Evolutionary conservation across 2,113 vertebrate genomes (phyloP), one percentile per base, ranked within the genome.

Genomic region (Corythornis madagascariensis): DNA sequence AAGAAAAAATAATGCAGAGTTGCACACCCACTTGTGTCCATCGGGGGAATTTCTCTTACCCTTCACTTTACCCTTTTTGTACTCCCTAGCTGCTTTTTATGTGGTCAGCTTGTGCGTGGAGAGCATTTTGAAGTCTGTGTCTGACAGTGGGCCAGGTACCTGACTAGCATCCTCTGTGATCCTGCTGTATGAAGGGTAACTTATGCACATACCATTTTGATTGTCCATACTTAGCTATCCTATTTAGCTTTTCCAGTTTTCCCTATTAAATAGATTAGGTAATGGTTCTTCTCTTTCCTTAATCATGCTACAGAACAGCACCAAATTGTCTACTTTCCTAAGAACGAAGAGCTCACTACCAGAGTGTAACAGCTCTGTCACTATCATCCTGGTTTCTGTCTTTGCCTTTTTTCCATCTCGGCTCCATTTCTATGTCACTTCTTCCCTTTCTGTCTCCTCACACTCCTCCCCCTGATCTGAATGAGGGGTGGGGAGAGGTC

Each of bases 381-480:
- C 47, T 72, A 24, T 77, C 82, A 85, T 55, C 87, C 59, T 83
- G 60, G 61, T 82, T 82, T 43, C 17, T 28, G 7, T 69, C 84
- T 80, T 69, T 42, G 22, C 4, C 40, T 83, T 95, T 96, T 93
- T 31, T 63, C 31, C 63, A 92, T 92, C 67, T 86, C 82, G 80
- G 35, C 72, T 93, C 38, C 9, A 64, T 80, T 33, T 94, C 64
- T 87, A 40, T 69, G 71, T 57, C 76, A 56, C 78, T 86, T 95
- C 90, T 95, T 94, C 31, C 63, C 10, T 76, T 95, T 95, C 90
- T 67, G 26, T 75, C 77, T 69, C 21, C 40, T 66, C 3, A 0
- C 17, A 55, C 56, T 90, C 29, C 10, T 67, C 22, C 7, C 29
- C 20, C 3, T 56, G n/a, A 52, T 28, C 38, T 60, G 52, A 77